Base-by-base conservation (phyloP, 2,113 vertebrate genomes). In the Etheostoma cragini region DNA sequence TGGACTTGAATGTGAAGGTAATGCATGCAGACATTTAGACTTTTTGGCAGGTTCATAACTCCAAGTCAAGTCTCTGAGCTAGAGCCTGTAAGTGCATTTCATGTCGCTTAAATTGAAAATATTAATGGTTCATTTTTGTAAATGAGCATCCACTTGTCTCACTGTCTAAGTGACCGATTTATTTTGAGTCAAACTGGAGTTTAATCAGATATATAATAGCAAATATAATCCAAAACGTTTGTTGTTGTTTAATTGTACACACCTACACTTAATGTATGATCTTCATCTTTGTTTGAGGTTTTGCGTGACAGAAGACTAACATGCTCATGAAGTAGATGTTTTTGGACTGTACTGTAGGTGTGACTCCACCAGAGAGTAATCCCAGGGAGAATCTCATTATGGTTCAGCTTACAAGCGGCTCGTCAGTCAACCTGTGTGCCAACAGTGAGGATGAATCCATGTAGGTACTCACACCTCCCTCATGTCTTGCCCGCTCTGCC, bases 391-490 rank as follows among this genome's bases (percentile, higher is more conserved):
- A 96, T 52, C 94, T 98, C 30, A 49, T 99, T 22, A 94, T 92
- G 0, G 19, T 98, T 14, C 92, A 94, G 81, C 91, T 98, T 26
- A 93, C 90, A 53, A 95, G 96, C 1, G 95, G 96, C 52, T 94
- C 94, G 54, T 93, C 94, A 13, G 86, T 97, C 16, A 94, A 92
- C n/a, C 93, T 98, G 70, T 98, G 97, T 0, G 97, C 97, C 0
- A 97, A 98, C 94, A 98, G 96, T 1, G 87, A 95, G 85, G 98
- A 99, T 0, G 98, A 99, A 0, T 96, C 97, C 0, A 24, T 99
- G 98, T 99, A 86, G 94, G 98, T 95, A 1, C 3, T 11, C 35
- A 8, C 24, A 0, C 67, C 5, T 26, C 26, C 6, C 33, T 50
- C 50, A 12, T 2, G 10, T 30, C 73, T 4, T 13, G 3, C 22